phyloP scores from a whole-genome alignment of 1,140 invertebrate genomes.

The Capitella teleta region DNA sequence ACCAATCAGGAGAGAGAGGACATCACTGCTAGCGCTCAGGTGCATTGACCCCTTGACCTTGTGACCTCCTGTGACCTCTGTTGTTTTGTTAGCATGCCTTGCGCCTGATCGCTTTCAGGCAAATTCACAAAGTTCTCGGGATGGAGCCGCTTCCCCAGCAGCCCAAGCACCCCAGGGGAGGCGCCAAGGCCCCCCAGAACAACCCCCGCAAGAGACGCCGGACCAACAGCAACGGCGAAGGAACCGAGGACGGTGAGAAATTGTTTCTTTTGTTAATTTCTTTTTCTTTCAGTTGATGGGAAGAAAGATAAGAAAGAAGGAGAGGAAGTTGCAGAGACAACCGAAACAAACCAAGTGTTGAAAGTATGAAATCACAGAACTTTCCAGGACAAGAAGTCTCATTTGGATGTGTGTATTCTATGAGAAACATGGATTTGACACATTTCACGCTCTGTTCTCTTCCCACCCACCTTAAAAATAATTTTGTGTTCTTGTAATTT shows the following conservation, averaged over 20 bases:
- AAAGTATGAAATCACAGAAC: too few relatives aligned
- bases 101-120: slow-evolving; percentile 84
- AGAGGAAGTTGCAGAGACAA: too few relatives aligned
- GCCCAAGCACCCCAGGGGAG: slow-evolving; percentile 34
- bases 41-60: background rate
- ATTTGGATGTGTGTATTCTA: too few relatives aligned
- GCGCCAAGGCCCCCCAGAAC: slow-evolving; percentile 35
- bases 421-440: too few relatives aligned
- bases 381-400: too few relatives aligned
- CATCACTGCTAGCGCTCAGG: slow-evolving; percentile 81
- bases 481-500: too few relatives aligned
- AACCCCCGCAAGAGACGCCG: slow-evolving; percentile 54
- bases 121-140: slow-evolving; percentile 74
- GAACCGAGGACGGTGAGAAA: slow-evolving; percentile 50
- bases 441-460: too few relatives aligned
- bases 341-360: too few relatives aligned
- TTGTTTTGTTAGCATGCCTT: slow-evolving; percentile 65
- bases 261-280: too few relatives aligned
- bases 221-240: slow-evolving; percentile 54
- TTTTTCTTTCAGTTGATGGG: too few relatives aligned
- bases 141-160: slow-evolving; percentile 47
- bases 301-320: too few relatives aligned
- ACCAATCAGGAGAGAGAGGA: slow-evolving; percentile 87
- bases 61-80: background rate
- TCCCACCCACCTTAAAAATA: too few relatives aligned